These are phyloP conservation scores for Galerucella pusilla DNA, from an alignment of 2,888 invertebrate species.

Conservation along the genomic window DNA sequence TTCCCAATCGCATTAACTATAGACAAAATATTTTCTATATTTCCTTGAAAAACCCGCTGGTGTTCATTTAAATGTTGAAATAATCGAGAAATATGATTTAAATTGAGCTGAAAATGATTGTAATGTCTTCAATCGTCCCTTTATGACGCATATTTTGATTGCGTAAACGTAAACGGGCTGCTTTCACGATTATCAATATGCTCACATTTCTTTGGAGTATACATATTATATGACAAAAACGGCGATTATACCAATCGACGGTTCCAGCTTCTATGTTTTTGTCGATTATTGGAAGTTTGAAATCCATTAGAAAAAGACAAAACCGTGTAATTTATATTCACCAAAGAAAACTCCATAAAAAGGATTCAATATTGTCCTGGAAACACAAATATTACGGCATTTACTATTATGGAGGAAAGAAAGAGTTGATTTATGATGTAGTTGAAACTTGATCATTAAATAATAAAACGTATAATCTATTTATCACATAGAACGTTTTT, in stretches of 20 bases:
- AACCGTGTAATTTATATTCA: slow-evolving; percentile 28
- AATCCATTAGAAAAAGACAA: slow-evolving; percentile 7
- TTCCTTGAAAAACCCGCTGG: too few relatives aligned
- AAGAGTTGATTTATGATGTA: slow-evolving; percentile 12
- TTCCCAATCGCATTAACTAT: too few relatives aligned
- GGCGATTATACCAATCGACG: not conserved
- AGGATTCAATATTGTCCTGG: slow-evolving; percentile 29
- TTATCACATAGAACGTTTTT: too few relatives aligned
- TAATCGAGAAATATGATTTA: too few relatives aligned
- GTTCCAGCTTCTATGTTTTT: slow-evolving; percentile 25
- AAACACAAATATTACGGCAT: slow-evolving; percentile 18
- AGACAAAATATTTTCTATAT: too few relatives aligned
- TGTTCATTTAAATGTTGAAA: too few relatives aligned
- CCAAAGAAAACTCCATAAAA: slow-evolving; percentile 11
- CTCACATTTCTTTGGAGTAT: slow-evolving; percentile 6
- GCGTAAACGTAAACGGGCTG: not conserved
- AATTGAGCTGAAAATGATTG: too few relatives aligned
- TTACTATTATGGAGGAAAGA: slow-evolving; percentile 8
- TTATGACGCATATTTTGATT: too few relatives aligned
- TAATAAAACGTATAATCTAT: too few relatives aligned
- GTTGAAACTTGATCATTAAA: not conserved
- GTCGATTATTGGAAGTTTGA: slow-evolving; percentile 10
- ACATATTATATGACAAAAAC: not conserved
- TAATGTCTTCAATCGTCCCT: too few relatives aligned
- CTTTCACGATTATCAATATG: not conserved